These are phyloP conservation scores for Dipodomys stephensi DNA, from an alignment of 2,113 vertebrate species.

Conservation along the genomic window DNA sequence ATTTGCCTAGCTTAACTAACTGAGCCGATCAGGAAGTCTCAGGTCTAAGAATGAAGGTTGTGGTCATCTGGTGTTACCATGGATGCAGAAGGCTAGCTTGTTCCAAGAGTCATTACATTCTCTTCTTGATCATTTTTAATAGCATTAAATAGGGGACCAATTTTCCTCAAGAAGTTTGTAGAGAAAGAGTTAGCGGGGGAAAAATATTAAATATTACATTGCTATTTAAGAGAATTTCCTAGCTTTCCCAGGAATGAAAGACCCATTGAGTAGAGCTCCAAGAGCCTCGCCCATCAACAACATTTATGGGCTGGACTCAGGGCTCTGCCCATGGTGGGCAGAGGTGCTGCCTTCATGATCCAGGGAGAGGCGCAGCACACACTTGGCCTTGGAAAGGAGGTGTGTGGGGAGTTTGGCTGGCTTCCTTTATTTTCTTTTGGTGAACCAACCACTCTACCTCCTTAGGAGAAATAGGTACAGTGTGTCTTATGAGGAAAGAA, in stretches of 20 bases:
- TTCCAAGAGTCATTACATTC: constrained; percentile 43
- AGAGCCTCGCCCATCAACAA: constrained; percentile 19
- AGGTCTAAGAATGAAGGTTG: background rate
- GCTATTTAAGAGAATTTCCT: constrained; percentile 67
- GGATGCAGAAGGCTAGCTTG: background rate
- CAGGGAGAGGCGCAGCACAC: background rate
- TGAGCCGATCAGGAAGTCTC: constrained; percentile 2
- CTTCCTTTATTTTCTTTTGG: constrained; percentile 59
- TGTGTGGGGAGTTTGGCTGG: background rate
- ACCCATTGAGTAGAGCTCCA: constrained; percentile 32
- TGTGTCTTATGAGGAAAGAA: constrained; percentile 28
- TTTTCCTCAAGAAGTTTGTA: constrained; percentile 43
- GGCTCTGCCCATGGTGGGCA: background rate
- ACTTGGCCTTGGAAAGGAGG: background rate
- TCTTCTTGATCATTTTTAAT: constrained; percentile 71
- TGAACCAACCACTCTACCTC: constrained; percentile 67
- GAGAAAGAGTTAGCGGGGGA: constrained; percentile 10
- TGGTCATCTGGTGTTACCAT: background rate
- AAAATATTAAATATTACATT: constrained; percentile 60
- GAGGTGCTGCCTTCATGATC: constrained; percentile 7
- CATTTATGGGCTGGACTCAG: constrained; percentile 43
- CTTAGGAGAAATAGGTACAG: constrained; percentile 50
- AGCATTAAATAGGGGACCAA: constrained; percentile 39
- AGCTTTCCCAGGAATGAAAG: constrained; percentile 66
- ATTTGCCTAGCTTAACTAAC: constrained; percentile 4